phyloP scores from a whole-genome alignment of 23 tunicate genomes.

The Ciona savignyi region DNA sequence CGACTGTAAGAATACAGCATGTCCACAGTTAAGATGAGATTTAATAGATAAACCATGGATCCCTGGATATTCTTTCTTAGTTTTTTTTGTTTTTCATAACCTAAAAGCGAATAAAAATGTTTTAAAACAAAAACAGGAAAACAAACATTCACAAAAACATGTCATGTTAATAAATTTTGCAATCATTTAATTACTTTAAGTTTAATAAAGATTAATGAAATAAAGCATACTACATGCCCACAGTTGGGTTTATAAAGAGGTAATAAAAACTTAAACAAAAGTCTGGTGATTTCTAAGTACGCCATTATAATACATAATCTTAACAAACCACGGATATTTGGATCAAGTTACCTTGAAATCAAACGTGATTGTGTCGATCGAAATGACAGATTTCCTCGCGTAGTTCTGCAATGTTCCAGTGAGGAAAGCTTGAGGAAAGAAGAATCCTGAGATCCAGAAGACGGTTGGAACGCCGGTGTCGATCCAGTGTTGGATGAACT shows the following conservation, averaged over 20 bases:
- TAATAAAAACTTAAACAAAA: no score
- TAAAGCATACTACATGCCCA: no score
- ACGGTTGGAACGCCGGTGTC: slow-evolving; percentile 92
- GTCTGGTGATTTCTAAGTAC: no score
- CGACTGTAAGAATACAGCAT: no score
- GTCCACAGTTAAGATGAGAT: no score
- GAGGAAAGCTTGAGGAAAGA: slow-evolving; percentile 99
- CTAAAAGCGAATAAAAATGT: no score
- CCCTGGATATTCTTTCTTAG: no score
- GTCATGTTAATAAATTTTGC: neutral
- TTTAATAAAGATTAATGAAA: no score
- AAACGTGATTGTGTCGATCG: slow-evolving; percentile 96
- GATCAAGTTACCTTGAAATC: slow-evolving; percentile 60
- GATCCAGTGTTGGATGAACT: slow-evolving; percentile 96
- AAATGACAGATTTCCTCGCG: slow-evolving; percentile 81
- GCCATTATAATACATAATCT: neutral
- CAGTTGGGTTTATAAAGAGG: no score
- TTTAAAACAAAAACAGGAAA: no score
- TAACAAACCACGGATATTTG: neutral
- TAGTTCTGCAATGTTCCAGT: slow-evolving; percentile 99
- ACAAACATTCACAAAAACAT: neutral
- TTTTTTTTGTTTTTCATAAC: no score
- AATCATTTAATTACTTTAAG: neutral
- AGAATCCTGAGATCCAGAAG: slow-evolving; percentile 99
- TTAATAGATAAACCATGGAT: no score